A percentile compares a stretch with the other conserved stretches of the same genome.
Conservation (phyloP, 2,113 vertebrate species). For the Tiliqua scincoides region DNA sequence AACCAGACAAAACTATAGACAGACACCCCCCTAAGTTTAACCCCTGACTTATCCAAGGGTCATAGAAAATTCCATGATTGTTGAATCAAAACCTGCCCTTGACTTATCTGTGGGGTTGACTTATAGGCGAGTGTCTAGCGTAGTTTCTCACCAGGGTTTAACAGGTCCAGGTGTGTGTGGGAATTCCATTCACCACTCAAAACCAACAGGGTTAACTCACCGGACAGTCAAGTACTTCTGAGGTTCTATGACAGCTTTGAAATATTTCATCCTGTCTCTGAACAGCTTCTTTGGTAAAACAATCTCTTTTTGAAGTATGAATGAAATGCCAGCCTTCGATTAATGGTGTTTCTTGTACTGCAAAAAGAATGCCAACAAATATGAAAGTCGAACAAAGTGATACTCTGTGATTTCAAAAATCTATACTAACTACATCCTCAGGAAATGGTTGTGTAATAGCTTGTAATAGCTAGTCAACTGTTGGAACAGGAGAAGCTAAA, state of each 20-base stretch:
- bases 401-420: not conserved
- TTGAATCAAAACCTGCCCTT: no score
- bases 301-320: not conserved
- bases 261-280: not conserved
- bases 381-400: not conserved
- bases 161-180: not conserved
- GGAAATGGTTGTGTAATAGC: not conserved
- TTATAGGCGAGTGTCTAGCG: no score
- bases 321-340: not conserved
- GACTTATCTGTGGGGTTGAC: no score
- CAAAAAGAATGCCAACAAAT: not conserved
- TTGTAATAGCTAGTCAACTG: no score
- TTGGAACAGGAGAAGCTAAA: not conserved
- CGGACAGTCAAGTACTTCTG: fast-evolving
- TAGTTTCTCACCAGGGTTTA: not conserved
- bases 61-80: no score
- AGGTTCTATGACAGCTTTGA: not conserved
- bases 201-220: not conserved
- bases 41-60: no score
- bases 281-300: not conserved
- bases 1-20: no score
- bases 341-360: not conserved
- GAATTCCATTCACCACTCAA: not conserved
- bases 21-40: no score
- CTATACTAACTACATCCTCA: not conserved